Conservation (phyloP, 2,888 invertebrate genomes). For the Ophraella communa region DNA sequence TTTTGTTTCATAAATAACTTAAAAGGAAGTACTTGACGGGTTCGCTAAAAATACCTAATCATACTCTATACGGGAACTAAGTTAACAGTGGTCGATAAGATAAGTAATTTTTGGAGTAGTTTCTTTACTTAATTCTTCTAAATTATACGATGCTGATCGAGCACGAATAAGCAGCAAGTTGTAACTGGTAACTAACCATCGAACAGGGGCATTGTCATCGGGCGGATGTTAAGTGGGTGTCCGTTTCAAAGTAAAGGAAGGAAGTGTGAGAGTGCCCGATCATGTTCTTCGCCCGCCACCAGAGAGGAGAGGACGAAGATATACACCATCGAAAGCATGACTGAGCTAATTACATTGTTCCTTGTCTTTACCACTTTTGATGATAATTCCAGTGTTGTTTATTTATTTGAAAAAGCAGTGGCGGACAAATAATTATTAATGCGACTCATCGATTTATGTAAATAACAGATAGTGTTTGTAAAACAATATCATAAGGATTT, state of each 20-base stretch:
- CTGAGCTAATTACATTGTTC: slow-evolving; percentile 37
- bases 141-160: slow-evolving; percentile 7
- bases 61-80: background rate
- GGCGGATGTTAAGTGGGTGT: slow-evolving; percentile 45
- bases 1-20: background rate
- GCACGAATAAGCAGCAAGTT: slow-evolving; percentile 9
- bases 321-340: slow-evolving; percentile 36
- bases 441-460: background rate
- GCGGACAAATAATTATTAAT: background rate
- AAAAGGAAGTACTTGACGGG: background rate
- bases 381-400: background rate
- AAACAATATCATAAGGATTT: too few species aligned
- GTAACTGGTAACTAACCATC: background rate
- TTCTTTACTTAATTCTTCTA: slow-evolving; percentile 1
- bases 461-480: too few species aligned
- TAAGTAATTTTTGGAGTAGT: slow-evolving; percentile 5
- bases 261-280: slow-evolving; percentile 44
- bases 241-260: slow-evolving; percentile 39
- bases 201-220: slow-evolving; percentile 30
- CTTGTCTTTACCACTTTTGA: slow-evolving; percentile 14
- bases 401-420: slow-evolving; percentile 12
- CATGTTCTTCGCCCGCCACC: slow-evolving; percentile 33
- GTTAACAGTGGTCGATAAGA: slow-evolving; percentile 1
- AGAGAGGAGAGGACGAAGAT: slow-evolving; percentile 14
- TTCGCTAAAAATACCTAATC: slow-evolving; percentile 5